Base-by-base conservation (phyloP, 1,140 invertebrate genomes). In the Anastrepha obliqua region DNA sequence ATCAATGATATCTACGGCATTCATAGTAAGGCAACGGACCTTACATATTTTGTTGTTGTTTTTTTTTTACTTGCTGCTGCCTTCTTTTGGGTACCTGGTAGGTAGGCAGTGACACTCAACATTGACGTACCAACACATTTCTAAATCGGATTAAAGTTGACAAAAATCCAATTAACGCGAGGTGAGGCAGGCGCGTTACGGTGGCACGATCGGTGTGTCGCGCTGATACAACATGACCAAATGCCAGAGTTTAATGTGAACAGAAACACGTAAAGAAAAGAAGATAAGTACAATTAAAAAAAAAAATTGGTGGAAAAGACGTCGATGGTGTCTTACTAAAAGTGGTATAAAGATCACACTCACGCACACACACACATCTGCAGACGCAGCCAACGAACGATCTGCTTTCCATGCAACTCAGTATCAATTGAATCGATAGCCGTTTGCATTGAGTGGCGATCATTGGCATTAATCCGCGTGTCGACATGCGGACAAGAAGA, bases 141-240 rank as follows among this genome's bases (percentile, higher is more conserved):
- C 44, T 42, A 81, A 81, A 81, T 81, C 74, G 74, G 74, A 81
- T 81, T 81, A 81, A 78, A 81, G 74, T 81, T 81, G 74, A 81
- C 74, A 81, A 81, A 81, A 81, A 81, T 81, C 74, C 74, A 81
- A 81, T 81, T 81, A 81, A 47, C 74, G 74, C 74, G 74, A 81
- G 74, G 74, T 81, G 47, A 81, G 74, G 74, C 74, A 81, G n/a
- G 74, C 44, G 74, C 74, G 74, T 81, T 81, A 81, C 74, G 44
- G 47, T 81, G 74, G 47, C 74, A 81, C 74, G 74, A 81, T 55
- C 74, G 47, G 47, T 7, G 15, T 81, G 74, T 81, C n/a, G 74
- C 74, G 42, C 17, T 7, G 47, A 55, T 81, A 47, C 44, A 29
- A 81, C n/a, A n/a, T 81, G 74, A 20, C n/a, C 74, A 29, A 81